Percentiles rank a stretch among this genome's conserved stretches.
These are phyloP conservation scores for Pseudopodoces humilis DNA, from an alignment of 2,113 vertebrate species.

Conservation along the genomic window DNA sequence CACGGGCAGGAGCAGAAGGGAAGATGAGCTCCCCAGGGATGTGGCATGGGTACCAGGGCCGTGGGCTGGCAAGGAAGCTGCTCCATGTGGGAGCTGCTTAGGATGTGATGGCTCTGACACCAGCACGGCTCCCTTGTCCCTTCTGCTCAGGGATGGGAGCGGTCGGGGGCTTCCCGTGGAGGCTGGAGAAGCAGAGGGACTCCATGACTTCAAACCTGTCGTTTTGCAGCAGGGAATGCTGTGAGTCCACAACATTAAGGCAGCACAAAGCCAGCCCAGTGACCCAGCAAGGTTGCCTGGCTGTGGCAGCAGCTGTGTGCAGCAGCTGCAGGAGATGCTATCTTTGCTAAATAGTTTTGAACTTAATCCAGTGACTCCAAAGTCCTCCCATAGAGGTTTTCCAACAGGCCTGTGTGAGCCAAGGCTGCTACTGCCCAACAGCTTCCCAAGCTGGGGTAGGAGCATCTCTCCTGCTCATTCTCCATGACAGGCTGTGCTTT, in stretches of 20 bases:
- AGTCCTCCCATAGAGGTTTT: neutral
- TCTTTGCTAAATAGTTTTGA: neutral
- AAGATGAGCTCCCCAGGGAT: neutral
- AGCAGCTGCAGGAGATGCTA: neutral
- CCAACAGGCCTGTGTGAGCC: neutral
- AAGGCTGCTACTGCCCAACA: neutral
- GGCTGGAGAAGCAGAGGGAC: neutral
- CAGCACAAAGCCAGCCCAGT: neutral
- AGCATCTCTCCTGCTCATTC: neutral
- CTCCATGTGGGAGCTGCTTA: neutral
- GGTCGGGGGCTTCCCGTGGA: neutral
- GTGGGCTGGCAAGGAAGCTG: neutral
- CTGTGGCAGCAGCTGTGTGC: neutral
- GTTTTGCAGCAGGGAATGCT: neutral
- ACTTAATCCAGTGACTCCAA: neutral
- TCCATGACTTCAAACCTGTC: fast-evolving
- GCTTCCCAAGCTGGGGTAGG: fast-evolving
- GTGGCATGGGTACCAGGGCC: fast-evolving
- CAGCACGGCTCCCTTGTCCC: neutral
- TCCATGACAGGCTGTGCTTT: neutral
- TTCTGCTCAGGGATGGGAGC: neutral
- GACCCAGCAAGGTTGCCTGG: fast-evolving
- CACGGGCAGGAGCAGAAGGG: neutral
- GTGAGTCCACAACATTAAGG: fast-evolving
- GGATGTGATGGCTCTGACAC: neutral